These are phyloP conservation scores for Stigmatopora nigra DNA, from an alignment of 2,113 vertebrate species.

Conservation along the genomic window DNA sequence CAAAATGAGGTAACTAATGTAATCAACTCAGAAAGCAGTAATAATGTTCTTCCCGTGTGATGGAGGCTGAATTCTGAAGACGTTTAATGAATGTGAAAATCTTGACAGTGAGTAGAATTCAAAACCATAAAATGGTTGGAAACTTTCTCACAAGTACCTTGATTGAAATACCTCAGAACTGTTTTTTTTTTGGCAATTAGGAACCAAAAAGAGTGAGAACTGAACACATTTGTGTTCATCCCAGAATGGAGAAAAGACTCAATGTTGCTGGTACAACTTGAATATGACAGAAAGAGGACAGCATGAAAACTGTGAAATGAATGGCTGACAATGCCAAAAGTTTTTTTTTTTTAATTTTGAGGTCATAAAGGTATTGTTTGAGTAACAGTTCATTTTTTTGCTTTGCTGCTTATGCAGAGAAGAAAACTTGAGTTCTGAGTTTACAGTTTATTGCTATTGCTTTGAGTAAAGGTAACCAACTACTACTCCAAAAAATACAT, in stretches of 20 bases:
- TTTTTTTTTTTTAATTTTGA: slow-evolving; percentile 1
- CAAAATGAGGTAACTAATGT: slow-evolving; percentile 22
- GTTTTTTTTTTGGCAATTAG: slow-evolving; percentile 3
- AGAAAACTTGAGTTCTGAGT: slow-evolving; percentile 11
- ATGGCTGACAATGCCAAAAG: slow-evolving; percentile 25
- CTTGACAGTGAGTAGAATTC: not conserved
- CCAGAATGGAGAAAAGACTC: slow-evolving; percentile 7
- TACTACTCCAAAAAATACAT: not conserved
- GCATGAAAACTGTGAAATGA: slow-evolving; percentile 5
- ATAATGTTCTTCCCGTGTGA: slow-evolving; percentile 36
- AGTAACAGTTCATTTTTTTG: slow-evolving; percentile 5
- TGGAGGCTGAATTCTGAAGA: not conserved
- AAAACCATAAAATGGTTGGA: not conserved
- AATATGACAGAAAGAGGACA: slow-evolving; percentile 6
- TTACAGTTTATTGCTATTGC: slow-evolving; percentile 4
- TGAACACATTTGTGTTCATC: slow-evolving; percentile 22
- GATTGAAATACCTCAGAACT: slow-evolving; percentile 33
- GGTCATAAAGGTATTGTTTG: slow-evolving; percentile 5
- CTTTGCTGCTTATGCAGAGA: slow-evolving; percentile 11
- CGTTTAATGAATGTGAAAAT: slow-evolving; percentile 2
- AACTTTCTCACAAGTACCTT: not conserved
- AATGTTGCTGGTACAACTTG: slow-evolving; percentile 43
- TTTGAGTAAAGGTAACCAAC: not conserved
- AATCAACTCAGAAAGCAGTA: slow-evolving; percentile 6
- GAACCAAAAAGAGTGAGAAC: slow-evolving; percentile 5